These are phyloP conservation scores for Galendromus occidentalis DNA, from an alignment of 1,140 invertebrate species.

Conservation along the genomic window DNA sequence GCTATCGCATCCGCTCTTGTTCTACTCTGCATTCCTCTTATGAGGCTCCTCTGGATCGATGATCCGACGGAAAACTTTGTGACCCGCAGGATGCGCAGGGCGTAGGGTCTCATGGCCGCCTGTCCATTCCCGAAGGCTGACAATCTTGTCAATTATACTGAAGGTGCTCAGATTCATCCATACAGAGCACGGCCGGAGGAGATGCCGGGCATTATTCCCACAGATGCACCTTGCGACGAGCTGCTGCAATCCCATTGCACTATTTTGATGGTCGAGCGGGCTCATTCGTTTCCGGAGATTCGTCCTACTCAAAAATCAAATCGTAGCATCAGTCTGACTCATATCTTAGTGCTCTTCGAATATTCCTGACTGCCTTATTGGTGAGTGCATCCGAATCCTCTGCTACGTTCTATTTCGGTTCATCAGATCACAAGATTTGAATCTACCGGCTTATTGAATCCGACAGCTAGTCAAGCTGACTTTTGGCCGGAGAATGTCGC, in stretches of 20 bases:
- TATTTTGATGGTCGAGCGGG: neutral
- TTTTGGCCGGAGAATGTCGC: constrained; percentile 25
- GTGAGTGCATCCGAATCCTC: neutral
- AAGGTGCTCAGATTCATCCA: constrained; percentile 11
- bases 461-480: constrained; percentile 23
- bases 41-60: constrained; percentile 17
- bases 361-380: neutral
- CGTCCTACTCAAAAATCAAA: neutral
- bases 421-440: neutral
- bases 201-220: too few relatives aligned
- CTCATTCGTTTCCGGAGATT: neutral
- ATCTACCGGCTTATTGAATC: neutral
- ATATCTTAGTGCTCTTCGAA: neutral
- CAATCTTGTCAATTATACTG: neutral
- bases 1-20: constrained; percentile 16
- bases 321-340: neutral
- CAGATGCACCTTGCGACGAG: too few relatives aligned
- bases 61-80: constrained; percentile 22
- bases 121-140: constrained; percentile 16
- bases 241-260: too few relatives aligned
- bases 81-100: constrained; percentile 20
- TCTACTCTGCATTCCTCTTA: constrained; percentile 16
- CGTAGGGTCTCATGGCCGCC: constrained; percentile 21
- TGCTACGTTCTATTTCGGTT: neutral
- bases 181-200: too few relatives aligned